phyloP scores from a whole-genome alignment of 2,797 vertebrate genomes.

The Clarias platycephalus region DNA sequence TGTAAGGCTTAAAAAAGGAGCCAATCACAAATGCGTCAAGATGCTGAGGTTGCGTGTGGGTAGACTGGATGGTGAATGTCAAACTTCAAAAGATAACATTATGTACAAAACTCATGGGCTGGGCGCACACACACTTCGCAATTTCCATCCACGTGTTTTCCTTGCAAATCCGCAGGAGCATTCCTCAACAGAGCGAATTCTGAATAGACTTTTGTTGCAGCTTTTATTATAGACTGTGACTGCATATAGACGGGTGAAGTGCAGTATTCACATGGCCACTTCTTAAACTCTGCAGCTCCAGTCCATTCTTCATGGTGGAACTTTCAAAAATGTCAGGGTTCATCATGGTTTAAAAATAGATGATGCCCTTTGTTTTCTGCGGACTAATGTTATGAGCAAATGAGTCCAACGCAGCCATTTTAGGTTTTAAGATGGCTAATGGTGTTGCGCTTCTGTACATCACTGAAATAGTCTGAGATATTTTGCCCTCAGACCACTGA shows the following conservation, averaged over 20 bases:
- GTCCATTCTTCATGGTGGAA: too few species aligned
- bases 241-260: background rate
- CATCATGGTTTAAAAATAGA: background rate
- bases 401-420: background rate
- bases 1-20: slow-evolving; percentile 46
- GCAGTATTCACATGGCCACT: background rate
- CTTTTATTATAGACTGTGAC: background rate
- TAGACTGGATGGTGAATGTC: slow-evolving; percentile 19
- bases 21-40: slow-evolving; percentile 4
- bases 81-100: background rate
- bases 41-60: slow-evolving; percentile 29
- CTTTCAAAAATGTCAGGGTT: background rate
- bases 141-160: background rate
- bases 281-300: background rate
- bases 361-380: background rate
- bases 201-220: background rate
- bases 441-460: background rate
- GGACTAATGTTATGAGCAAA: background rate
- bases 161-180: background rate
- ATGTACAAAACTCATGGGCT: background rate
- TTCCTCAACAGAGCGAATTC: background rate
- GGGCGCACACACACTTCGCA: background rate
- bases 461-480: background rate
- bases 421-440: background rate
- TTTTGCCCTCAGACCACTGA: background rate